These are phyloP conservation scores for Drosophila miranda DNA, from an alignment of 1,140 invertebrate species.

Conservation along the genomic window DNA sequence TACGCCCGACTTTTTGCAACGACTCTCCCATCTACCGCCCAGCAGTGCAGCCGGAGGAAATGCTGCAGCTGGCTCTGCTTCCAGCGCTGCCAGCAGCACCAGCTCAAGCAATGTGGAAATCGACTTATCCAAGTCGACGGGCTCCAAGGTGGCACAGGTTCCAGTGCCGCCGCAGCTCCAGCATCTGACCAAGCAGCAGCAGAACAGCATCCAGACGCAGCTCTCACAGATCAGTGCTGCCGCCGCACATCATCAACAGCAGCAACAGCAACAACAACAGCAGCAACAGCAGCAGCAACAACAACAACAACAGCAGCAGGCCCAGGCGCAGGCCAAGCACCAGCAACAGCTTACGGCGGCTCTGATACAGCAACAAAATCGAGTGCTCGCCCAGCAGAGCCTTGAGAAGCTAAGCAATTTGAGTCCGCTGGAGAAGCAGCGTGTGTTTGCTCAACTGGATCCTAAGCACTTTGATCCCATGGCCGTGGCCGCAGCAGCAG, in stretches of 20 bases:
- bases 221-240: slow-evolving; percentile 73
- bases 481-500: slow-evolving; percentile 76
- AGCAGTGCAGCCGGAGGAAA: slow-evolving; percentile 47
- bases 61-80: slow-evolving; percentile 32
- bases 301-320: slow-evolving; percentile 62
- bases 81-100: slow-evolving; percentile 30
- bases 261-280: slow-evolving; percentile 73
- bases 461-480: slow-evolving; percentile 82
- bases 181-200: slow-evolving; percentile 79
- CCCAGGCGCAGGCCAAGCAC: slow-evolving; percentile 63
- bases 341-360: slow-evolving; percentile 83
- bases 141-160: slow-evolving; percentile 53
- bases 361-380: slow-evolving; percentile 84
- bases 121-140: slow-evolving; percentile 70
- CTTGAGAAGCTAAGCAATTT: slow-evolving; percentile 84
- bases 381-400: slow-evolving; percentile 84
- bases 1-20: slow-evolving; percentile 82
- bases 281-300: slow-evolving; percentile 74
- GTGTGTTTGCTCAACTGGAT: slow-evolving; percentile 83
- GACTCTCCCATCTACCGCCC: slow-evolving; percentile 81
- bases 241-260: slow-evolving; percentile 71
- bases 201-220: slow-evolving; percentile 76
- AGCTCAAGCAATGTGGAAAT: slow-evolving; percentile 63
- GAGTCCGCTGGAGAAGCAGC: slow-evolving; percentile 84
- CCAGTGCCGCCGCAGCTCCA: slow-evolving; percentile 65